Base-by-base conservation (phyloP, 2,888 invertebrate species). In the Philopedon plagiatum region DNA sequence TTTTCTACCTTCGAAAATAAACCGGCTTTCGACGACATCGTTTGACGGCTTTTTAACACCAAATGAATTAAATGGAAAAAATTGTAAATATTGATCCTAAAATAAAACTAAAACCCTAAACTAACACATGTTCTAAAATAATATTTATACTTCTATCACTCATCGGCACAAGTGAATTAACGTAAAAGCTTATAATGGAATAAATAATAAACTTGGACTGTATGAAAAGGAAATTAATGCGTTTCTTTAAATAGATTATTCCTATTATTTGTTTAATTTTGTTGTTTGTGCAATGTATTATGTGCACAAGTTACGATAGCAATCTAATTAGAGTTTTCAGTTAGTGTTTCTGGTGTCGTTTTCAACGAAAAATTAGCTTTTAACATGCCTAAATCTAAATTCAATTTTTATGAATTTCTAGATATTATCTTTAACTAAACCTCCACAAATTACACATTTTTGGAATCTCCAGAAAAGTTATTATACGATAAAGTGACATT, bases 141-240 rank as follows among this genome's bases (percentile, higher is more conserved):
- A 74, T 74, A 74, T 74, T 74, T 74, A 71, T 62, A 67, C 49
- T 71, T 57, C 66, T 62, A 70, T 74, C 74, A 63, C 37, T 74
- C 74, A 58, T 44, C 74, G 67, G 70, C 32, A 56, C 49, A 21
- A 67, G 62, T 63, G 74, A 70, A 74, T 74, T 74, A 74, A 71
- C 66, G 39, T 70, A 67, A 71, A 73, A 73, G 73, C 73, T 56
- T 63, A 37, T 65, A 71, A 71, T 71, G 65, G 71, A 65, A 57
- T n/a, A 15, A 49, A 64, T 49, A 70, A 70, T 70, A 64, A 70
- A 70, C 63, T 11, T 13, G 46, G 19, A 21, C 23, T 46, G 29
- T 11, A 26, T 23, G 51, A 54, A 29, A 18, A 54, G 51, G 51
- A 29, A 29, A 54, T 29, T 54, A 54, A 54, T 54, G 29, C 11